These are phyloP conservation scores for Sclerodermus sp. DNA, from an alignment of 2,888 invertebrate genomes.

Conservation along the genomic window DNA sequence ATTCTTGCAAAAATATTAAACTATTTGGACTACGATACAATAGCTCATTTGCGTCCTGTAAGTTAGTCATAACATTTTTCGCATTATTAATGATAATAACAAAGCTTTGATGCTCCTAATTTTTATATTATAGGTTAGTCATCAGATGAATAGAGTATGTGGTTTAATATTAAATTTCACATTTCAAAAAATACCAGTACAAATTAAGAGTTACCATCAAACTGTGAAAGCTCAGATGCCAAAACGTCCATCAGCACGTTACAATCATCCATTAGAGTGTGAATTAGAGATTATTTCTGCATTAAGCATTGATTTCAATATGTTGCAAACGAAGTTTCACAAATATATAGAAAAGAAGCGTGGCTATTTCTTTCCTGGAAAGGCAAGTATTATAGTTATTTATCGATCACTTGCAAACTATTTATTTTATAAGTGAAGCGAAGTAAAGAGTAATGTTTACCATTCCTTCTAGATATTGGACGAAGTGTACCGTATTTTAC, in stretches of 20 bases:
- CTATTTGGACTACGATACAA: constrained; percentile 74
- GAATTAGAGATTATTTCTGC: constrained; percentile 94
- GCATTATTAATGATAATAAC: background rate
- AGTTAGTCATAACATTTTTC: constrained; percentile 48
- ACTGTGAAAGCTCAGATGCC: constrained; percentile 90
- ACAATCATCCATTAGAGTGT: constrained; percentile 87
- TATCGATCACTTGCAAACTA: background rate
- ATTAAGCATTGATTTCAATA: constrained; percentile 85
- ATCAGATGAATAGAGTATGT: constrained; percentile 78
- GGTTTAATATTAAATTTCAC: constrained; percentile 80
- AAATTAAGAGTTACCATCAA: constrained; percentile 83
- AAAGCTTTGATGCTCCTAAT: background rate
- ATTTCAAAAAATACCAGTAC: constrained; percentile 82
- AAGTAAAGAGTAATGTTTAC: background rate
- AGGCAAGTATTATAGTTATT: constrained; percentile 63
- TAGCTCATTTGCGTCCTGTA: constrained; percentile 80
- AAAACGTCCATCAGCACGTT: constrained; percentile 83
- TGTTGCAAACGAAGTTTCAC: constrained; percentile 91
- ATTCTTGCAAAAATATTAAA: constrained; percentile 78
- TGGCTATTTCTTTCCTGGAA: constrained; percentile 93
- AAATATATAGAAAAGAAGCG: constrained; percentile 92
- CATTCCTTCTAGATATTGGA: constrained; percentile 74
- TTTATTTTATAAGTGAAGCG: background rate
- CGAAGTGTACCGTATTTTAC: constrained; percentile 84
- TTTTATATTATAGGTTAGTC: constrained; percentile 70